phyloP scores from a whole-genome alignment of 2,888 invertebrate species.

The Dendrolimus pini region DNA sequence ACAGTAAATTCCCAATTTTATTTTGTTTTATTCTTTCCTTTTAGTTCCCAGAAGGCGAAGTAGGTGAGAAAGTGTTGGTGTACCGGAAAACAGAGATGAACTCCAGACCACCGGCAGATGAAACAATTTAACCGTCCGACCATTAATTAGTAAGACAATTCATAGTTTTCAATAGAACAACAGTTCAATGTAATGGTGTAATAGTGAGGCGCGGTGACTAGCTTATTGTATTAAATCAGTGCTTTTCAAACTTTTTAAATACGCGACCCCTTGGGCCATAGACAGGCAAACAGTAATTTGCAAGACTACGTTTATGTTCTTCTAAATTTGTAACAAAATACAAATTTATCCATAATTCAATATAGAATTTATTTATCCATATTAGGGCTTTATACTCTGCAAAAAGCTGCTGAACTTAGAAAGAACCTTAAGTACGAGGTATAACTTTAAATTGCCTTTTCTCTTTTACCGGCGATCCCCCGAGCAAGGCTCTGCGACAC shows the following conservation, averaged over 20 bases:
- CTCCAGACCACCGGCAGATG: slow-evolving; percentile 28
- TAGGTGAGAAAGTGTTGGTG: slow-evolving; percentile 54
- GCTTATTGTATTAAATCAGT: background rate
- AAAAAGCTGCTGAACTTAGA: too few relatives aligned
- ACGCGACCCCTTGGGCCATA: background rate
- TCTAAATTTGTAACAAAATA: too few relatives aligned
- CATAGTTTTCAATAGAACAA: slow-evolving; percentile 1
- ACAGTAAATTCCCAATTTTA: too few relatives aligned
- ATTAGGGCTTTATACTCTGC: too few relatives aligned
- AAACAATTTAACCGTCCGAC: slow-evolving; percentile 27
- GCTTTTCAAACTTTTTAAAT: background rate
- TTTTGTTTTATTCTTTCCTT: slow-evolving; percentile 8
- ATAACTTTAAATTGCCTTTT: too few relatives aligned
- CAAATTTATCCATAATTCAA: too few relatives aligned
- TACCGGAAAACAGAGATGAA: slow-evolving; percentile 36
- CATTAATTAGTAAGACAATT: background rate
- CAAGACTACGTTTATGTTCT: too few relatives aligned
- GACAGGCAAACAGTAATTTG: background rate
- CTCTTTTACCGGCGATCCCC: too few relatives aligned
- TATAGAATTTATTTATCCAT: too few relatives aligned
- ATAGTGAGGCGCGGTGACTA: background rate
- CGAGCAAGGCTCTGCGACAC: too few relatives aligned
- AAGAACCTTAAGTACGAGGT: too few relatives aligned
- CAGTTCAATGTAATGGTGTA: background rate
- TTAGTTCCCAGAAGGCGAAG: slow-evolving; percentile 63